Percentiles rank a stretch among this genome's conserved stretches.
phyloP scores from a whole-genome alignment of 1,140 invertebrate genomes.

The Pseudachorutes palmiensis region DNA sequence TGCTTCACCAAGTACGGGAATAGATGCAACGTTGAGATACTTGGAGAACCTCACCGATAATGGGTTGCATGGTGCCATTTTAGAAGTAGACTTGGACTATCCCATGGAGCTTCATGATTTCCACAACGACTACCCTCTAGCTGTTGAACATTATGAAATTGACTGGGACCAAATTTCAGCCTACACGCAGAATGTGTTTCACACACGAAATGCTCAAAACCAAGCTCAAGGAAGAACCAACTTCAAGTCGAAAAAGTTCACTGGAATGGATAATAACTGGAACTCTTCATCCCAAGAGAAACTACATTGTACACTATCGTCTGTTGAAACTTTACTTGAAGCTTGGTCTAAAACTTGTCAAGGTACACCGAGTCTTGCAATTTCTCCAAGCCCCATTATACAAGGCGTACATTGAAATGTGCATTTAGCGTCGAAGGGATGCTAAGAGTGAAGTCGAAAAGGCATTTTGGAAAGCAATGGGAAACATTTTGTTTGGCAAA shows the following conservation, averaged over 20 bases:
- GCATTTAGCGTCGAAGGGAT: not conserved
- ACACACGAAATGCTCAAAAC: too few species aligned
- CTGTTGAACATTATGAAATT: conserved; percentile 39
- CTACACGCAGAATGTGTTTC: not conserved
- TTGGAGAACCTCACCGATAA: too few species aligned
- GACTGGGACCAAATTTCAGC: not conserved
- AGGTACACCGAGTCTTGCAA: conserved; percentile 8
- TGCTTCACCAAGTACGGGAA: too few species aligned
- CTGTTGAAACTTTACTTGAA: conserved; percentile 14
- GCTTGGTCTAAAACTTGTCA: conserved; percentile 9
- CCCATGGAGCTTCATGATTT: conserved; percentile 45
- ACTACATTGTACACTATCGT: conserved; percentile 19
- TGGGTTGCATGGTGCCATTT: conserved; percentile 46
- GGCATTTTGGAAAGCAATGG: conserved; percentile 14
- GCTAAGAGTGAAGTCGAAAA: conserved; percentile 15
- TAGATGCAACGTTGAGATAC: too few species aligned
- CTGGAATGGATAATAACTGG: conserved; percentile 4
- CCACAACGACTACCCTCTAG: conserved; percentile 48
- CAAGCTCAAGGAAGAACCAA: not conserved
- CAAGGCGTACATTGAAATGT: conserved; percentile 5
- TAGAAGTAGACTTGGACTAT: conserved; percentile 45
- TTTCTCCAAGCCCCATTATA: conserved; percentile 10
- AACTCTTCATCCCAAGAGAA: conserved; percentile 11
- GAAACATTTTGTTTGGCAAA: conserved; percentile 36
- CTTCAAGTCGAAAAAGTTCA: not conserved